A percentile compares a stretch with the other conserved stretches of the same genome.
Evolutionary conservation across 2,797 vertebrate species (phyloP).

Genomic region (Channa striata): DNA sequence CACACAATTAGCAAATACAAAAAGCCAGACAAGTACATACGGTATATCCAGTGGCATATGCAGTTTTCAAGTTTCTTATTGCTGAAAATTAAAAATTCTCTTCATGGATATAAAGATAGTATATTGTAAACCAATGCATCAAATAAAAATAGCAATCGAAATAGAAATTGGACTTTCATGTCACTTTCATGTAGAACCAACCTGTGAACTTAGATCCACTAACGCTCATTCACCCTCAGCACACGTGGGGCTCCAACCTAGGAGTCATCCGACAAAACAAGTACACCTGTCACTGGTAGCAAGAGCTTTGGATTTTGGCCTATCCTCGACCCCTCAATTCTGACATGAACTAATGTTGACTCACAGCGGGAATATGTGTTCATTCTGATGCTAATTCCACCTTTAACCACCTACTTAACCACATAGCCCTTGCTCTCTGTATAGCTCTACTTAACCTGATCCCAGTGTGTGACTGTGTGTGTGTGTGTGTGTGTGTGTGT

Average conservation of each 20-base stretch:
- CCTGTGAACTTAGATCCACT: background rate
- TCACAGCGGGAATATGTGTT: constrained; percentile 79
- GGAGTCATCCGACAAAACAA: constrained; percentile 39
- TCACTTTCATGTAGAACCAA: background rate
- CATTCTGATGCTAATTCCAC: constrained; percentile 83
- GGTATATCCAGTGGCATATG: background rate
- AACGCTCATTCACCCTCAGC: background rate
- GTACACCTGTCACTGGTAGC: constrained; percentile 48
- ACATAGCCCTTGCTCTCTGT: constrained; percentile 67
- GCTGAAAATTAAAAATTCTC: no score
- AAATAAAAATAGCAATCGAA: no score
- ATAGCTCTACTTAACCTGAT: constrained; percentile 70
- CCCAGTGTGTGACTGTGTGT: constrained; percentile 34
- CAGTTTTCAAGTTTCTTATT: no score
- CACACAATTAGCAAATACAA: background rate
- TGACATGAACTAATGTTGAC: constrained; percentile 85
- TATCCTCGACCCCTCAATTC: constrained; percentile 69
- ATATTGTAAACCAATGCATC: background rate
- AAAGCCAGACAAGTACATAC: background rate
- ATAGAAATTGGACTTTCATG: background rate
- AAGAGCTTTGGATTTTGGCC: constrained; percentile 59
- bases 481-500: constrained; percentile 42
- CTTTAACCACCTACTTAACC: constrained; percentile 83
- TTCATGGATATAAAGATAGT: background rate
- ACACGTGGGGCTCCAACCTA: constrained; percentile 13